Evolutionary conservation across 2,888 invertebrate genomes (phyloP), one percentile per base, ranked within the genome.

Genomic region (Epinotia demarniana): DNA sequence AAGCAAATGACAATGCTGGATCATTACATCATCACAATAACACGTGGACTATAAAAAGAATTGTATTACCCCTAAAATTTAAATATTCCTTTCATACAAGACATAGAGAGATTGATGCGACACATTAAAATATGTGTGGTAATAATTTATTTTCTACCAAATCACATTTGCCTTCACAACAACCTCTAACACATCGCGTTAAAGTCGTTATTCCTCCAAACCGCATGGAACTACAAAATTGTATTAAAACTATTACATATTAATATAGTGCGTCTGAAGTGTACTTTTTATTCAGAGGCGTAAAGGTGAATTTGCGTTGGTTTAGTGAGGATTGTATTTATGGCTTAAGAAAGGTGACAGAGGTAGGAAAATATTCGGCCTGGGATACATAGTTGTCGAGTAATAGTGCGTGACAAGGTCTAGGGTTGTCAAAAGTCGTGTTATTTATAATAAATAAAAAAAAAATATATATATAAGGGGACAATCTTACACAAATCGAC

Each of bases 341-440:
- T 76, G 78, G 73, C 77, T 78, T 85, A 82, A 79, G 79, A 86
- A 88, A 91, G 90, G 92, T 93, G 93, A 93, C 93, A n/a, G 92
- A 92, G 88, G 89, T 91, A 87, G 85, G 90, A 89, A 92, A 92
- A 90, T 91, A 93, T 93, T 93, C 89, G 84, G 86, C 82, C 88
- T 86, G 84, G 87, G 89, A 91, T 66, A 89, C 90, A 85, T 88
- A 89, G 88, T 90, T 90, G 91, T 85, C 79, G 88, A 90, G 88
- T 89, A 92, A 93, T 92, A 91, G 91, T 87, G 87, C 88, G 89
- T 90, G 89, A 89, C 89, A 80, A 81, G 80, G 77, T 74, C 73
- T 81, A 93, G 91, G 93, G 92, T 73, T 92, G 89, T 0, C 86
- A 81, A 63, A 69, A 63, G 3, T 3, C 3, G 23, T 27, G 23